phyloP scores from a whole-genome alignment of 2,888 invertebrate species.

The Lasiommata megera region DNA sequence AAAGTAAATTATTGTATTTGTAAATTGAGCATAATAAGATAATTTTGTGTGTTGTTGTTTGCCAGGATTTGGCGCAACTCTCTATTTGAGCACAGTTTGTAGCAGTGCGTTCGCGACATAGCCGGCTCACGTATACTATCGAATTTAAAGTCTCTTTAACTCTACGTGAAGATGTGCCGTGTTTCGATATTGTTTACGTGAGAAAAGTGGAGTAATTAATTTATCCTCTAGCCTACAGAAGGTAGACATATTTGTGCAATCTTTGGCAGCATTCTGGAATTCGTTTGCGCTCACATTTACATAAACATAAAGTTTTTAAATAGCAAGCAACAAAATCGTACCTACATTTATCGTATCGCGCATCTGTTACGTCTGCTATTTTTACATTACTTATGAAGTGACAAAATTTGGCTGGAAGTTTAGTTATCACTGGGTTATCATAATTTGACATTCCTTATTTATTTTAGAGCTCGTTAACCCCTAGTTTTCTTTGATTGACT shows the following conservation, averaged over 20 bases:
- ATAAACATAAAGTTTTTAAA: slow-evolving; percentile 8
- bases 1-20: slow-evolving; percentile 22
- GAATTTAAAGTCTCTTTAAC: slow-evolving; percentile 3
- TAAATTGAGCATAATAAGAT: slow-evolving; percentile 18
- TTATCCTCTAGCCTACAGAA: slow-evolving; percentile 6
- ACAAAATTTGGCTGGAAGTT: background rate
- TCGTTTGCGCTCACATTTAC: slow-evolving; percentile 29
- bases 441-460: no score
- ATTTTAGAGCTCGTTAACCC: no score
- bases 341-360: background rate
- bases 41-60: slow-evolving; percentile 22
- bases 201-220: slow-evolving; percentile 14
- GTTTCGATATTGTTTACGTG: slow-evolving; percentile 23
- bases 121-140: background rate
- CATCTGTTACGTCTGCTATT: background rate
- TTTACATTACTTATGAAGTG: background rate
- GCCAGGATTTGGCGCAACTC: slow-evolving; percentile 35
- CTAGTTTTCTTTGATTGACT: no score
- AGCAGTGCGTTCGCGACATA: slow-evolving; percentile 21
- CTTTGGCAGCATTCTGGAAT: slow-evolving; percentile 32
- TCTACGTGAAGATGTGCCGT: slow-evolving; percentile 12
- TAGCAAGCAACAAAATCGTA: background rate
- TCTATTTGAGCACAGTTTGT: slow-evolving; percentile 32
- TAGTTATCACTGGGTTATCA: background rate
- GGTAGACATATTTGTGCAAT: slow-evolving; percentile 19